Conservation (phyloP, 2,888 invertebrate genomes). For the Dysmachus trigonus region DNA sequence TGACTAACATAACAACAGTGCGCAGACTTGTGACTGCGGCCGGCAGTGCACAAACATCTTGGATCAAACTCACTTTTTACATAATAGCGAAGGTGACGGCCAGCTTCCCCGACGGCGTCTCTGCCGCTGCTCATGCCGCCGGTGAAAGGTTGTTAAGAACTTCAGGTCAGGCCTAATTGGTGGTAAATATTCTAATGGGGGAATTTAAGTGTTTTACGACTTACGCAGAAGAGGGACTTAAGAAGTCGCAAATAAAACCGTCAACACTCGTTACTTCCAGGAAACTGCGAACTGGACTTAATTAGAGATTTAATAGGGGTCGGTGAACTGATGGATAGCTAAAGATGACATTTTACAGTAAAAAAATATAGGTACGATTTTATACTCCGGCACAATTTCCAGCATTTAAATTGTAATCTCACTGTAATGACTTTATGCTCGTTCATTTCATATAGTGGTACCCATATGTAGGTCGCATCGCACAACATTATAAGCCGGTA, state of each 20-base stretch:
- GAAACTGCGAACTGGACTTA: not conserved
- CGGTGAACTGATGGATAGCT: not conserved
- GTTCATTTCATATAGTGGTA: too few species aligned
- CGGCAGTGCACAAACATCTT: not conserved
- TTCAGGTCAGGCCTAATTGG: slow-evolving; percentile 6
- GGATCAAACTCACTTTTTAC: slow-evolving; percentile 8
- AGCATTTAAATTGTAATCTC: not conserved
- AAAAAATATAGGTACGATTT: not conserved
- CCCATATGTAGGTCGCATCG: too few species aligned
- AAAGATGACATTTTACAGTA: not conserved
- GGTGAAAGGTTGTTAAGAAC: not conserved
- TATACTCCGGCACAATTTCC: not conserved
- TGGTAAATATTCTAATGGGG: slow-evolving; percentile 28
- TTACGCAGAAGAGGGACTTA: not conserved
- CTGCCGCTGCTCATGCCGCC: not conserved
- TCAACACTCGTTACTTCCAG: not conserved
- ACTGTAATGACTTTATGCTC: too few species aligned
- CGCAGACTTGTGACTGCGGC: not conserved
- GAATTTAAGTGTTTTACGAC: slow-evolving; percentile 17
- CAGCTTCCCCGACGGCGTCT: not conserved
- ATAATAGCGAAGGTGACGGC: slow-evolving; percentile 12
- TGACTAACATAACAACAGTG: not conserved
- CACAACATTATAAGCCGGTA: too few species aligned
- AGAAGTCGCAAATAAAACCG: not conserved
- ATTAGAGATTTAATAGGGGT: not conserved